phyloP scores from a whole-genome alignment of 2,888 invertebrate genomes.

The Scrobipalpa costella region DNA sequence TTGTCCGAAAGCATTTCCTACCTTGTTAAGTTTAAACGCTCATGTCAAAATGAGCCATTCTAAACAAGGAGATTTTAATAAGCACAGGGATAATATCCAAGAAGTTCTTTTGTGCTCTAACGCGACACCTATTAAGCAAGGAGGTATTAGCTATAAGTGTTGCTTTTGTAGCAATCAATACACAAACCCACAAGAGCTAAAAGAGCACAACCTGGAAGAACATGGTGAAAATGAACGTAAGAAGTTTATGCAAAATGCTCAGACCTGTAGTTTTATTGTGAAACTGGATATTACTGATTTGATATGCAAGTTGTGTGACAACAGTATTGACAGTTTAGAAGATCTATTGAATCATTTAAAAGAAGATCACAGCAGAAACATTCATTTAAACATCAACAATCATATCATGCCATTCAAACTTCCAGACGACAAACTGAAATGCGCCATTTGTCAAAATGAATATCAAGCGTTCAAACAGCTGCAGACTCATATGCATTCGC shows the following conservation, averaged over 20 bases:
- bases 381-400: constrained; percentile 51
- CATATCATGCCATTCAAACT: constrained; percentile 61
- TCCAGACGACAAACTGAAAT: constrained; percentile 42
- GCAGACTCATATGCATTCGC: constrained; percentile 32
- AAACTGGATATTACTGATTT: constrained; percentile 60
- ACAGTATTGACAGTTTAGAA: constrained; percentile 44
- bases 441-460: constrained; percentile 47
- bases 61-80: background rate
- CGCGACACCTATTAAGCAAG: constrained; percentile 25
- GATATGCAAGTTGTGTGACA: constrained; percentile 51
- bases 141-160: constrained; percentile 24
- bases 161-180: constrained; percentile 16
- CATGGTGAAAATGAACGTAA: background rate
- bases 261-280: constrained; percentile 38
- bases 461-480: constrained; percentile 48
- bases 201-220: background rate
- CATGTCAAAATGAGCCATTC: background rate
- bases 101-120: constrained; percentile 26
- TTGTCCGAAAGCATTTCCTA: constrained; percentile 62
- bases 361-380: constrained; percentile 41
- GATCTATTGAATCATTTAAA: constrained; percentile 47
- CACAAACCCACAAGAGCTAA: constrained; percentile 11
- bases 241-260: constrained; percentile 5
- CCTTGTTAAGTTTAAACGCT: constrained; percentile 38
- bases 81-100: constrained; percentile 19